Percentiles rank a stretch among this genome's conserved stretches.
phyloP scores from a whole-genome alignment of 2,888 invertebrate genomes.

The Acanthosoma haemorrhoidale region DNA sequence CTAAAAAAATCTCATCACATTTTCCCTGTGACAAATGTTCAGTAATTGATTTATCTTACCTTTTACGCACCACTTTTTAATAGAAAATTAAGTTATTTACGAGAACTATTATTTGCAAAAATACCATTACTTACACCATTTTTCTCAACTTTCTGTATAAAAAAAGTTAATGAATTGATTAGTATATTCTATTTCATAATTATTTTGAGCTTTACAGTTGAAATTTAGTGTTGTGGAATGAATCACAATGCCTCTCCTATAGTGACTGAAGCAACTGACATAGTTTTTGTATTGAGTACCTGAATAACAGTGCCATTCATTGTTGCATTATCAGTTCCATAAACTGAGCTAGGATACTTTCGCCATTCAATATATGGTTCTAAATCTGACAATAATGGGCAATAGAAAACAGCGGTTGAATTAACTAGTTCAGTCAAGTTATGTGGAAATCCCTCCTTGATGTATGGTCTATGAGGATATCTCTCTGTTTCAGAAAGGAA shows the following conservation, averaged over 20 bases:
- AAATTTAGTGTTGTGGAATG: not conserved
- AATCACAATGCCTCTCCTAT: not conserved
- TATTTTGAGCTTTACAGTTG: constrained; percentile 9
- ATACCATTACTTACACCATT: not conserved
- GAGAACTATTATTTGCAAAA: too few species aligned
- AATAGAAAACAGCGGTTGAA: constrained; percentile 65
- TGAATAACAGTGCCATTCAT: constrained; percentile 23
- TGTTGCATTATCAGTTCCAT: constrained; percentile 16
- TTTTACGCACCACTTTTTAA: too few species aligned
- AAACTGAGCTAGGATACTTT: constrained; percentile 47
- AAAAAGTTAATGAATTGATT: not conserved
- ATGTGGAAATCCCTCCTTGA: constrained; percentile 71
- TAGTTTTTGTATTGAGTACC: constrained; percentile 15
- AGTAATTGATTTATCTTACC: too few species aligned
- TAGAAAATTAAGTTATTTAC: too few species aligned
- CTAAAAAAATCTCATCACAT: too few species aligned
- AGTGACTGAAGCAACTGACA: constrained; percentile 23
- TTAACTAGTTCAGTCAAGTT: constrained; percentile 74
- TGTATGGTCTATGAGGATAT: constrained; percentile 76
- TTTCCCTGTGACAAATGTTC: too few species aligned
- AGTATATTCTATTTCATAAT: not conserved
- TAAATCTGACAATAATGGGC: constrained; percentile 72
- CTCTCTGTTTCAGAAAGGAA: constrained; percentile 57
- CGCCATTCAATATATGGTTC: constrained; percentile 80
- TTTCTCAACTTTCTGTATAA: not conserved